These are phyloP conservation scores for Morpho achilles DNA, from an alignment of 2,888 invertebrate species.

Conservation along the genomic window DNA sequence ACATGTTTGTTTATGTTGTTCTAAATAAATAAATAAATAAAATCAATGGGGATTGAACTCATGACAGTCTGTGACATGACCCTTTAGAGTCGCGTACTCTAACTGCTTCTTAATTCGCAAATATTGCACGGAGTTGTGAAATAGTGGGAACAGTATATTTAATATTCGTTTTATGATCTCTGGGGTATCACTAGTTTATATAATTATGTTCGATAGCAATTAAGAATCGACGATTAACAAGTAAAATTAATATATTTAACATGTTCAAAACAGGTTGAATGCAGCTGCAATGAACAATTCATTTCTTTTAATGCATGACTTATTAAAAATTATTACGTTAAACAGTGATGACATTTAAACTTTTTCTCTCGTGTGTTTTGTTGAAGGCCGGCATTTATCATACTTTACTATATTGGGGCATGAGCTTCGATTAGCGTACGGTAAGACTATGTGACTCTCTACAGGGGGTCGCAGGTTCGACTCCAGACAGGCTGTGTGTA, in stretches of 20 bases:
- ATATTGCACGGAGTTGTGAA: too few relatives aligned
- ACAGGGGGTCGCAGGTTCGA: too few relatives aligned
- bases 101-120: too few relatives aligned
- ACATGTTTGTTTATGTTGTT: too few relatives aligned
- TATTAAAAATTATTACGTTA: constrained; percentile 16
- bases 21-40: too few relatives aligned
- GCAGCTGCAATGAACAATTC: constrained; percentile 15
- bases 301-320: constrained; percentile 13
- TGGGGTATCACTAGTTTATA: constrained; percentile 11
- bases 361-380: background rate
- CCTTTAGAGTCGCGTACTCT: too few relatives aligned
- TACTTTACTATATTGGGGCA: too few relatives aligned
- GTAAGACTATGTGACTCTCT: too few relatives aligned
- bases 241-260: constrained; percentile 8
- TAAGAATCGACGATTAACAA: constrained; percentile 11
- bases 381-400: background rate
- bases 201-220: constrained; percentile 21
- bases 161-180: background rate
- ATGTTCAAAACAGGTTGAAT: constrained; percentile 13
- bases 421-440: too few relatives aligned
- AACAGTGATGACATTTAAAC: constrained; percentile 1
- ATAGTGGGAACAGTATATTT: background rate
- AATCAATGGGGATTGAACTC: too few relatives aligned
- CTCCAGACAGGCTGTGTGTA: too few relatives aligned
- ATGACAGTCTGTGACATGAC: too few relatives aligned